These are phyloP conservation scores for Leucophenga maculata DNA, from an alignment of 2,888 invertebrate genomes.

Conservation along the genomic window DNA sequence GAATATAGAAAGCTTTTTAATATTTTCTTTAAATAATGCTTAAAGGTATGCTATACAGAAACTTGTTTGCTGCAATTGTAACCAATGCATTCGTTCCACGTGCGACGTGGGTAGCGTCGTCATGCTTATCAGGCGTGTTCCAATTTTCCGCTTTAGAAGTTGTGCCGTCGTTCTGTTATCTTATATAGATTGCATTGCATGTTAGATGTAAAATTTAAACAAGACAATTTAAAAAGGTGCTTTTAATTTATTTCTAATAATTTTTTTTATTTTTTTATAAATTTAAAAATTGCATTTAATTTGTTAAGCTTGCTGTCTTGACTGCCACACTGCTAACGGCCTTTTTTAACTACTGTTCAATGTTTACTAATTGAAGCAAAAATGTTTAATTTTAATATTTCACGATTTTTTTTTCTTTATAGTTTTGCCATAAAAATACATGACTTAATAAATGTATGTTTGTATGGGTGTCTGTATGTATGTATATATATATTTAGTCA, in stretches of 20 bases:
- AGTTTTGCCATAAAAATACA: constrained; percentile 58
- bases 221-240: background rate
- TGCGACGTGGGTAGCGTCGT: background rate
- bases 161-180: background rate
- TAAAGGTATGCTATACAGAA: background rate
- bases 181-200: background rate
- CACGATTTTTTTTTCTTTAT: constrained; percentile 24
- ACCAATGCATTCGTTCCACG: too few relatives aligned
- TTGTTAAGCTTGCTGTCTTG: constrained; percentile 52
- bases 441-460: constrained; percentile 47
- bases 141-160: background rate
- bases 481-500: constrained; percentile 50
- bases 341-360: constrained; percentile 57
- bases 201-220: constrained; percentile 3
- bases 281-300: constrained; percentile 61
- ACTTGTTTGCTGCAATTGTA: background rate
- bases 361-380: constrained; percentile 61
- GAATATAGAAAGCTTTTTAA: background rate
- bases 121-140: constrained; percentile 4
- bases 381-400: constrained; percentile 45
- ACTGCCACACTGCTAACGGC: background rate
- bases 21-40: background rate
- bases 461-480: background rate
- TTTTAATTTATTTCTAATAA: constrained; percentile 60
- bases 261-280: constrained; percentile 42